phyloP scores from a whole-genome alignment of 2,888 invertebrate genomes.

The Eupeodes luniger region DNA sequence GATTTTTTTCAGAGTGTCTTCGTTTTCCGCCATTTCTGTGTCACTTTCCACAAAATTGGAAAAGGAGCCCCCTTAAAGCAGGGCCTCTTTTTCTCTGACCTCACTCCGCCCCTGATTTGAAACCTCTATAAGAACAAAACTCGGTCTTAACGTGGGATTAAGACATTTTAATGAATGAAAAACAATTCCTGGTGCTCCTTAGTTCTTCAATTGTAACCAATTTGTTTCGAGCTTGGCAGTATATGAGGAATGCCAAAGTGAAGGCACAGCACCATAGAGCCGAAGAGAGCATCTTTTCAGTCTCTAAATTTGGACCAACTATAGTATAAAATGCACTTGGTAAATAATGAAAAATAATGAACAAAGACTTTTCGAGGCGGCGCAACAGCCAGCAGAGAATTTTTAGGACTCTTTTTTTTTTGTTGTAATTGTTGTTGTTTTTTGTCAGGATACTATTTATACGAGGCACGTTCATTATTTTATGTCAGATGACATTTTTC shows the following conservation, averaged over 20 bases:
- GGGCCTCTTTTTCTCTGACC: not conserved
- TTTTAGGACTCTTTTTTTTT: constrained; percentile 45
- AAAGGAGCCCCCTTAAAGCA: too few species aligned
- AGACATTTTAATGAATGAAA: constrained; percentile 76
- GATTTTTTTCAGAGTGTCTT: too few species aligned
- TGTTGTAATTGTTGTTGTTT: constrained; percentile 26
- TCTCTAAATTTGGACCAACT: constrained; percentile 73
- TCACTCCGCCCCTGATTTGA: not conserved
- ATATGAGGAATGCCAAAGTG: constrained; percentile 49
- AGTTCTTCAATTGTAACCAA: constrained; percentile 79
- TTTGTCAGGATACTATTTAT: constrained; percentile 60
- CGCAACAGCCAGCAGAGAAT: constrained; percentile 10
- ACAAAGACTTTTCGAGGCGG: constrained; percentile 56
- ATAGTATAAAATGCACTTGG: constrained; percentile 29
- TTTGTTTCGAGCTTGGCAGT: constrained; percentile 76
- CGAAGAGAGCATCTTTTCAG: constrained; percentile 35
- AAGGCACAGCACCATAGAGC: constrained; percentile 4
- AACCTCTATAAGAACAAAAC: not conserved
- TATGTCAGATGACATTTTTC: constrained; percentile 70
- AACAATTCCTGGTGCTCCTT: constrained; percentile 72
- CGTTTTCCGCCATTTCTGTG: too few species aligned
- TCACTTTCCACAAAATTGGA: too few species aligned
- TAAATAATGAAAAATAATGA: constrained; percentile 51
- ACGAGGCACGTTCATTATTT: constrained; percentile 70
- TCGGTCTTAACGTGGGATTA: constrained; percentile 63